Conservation (phyloP, 2,797 vertebrate genomes). For the Adrianichthys oophorus region DNA sequence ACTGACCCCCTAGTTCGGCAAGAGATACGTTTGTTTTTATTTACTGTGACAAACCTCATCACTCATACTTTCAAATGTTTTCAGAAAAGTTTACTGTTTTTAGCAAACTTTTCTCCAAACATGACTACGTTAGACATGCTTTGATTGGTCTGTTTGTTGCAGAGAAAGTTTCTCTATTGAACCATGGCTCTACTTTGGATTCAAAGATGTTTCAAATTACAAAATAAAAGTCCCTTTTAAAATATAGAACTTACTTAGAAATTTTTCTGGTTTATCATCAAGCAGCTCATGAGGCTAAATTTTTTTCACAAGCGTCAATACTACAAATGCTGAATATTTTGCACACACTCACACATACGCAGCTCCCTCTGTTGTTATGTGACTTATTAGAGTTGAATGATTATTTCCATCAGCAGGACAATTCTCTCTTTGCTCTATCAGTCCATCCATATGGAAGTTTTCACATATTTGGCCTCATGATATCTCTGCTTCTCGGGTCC, state of each 20-base stretch:
- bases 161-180: no score
- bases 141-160: not conserved
- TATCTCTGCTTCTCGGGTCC: conserved; percentile 10
- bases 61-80: conserved; percentile 14
- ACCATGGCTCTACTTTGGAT: no score
- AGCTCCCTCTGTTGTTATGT: not conserved
- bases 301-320: not conserved
- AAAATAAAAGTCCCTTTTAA: no score
- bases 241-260: no score
- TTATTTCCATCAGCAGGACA: conserved; percentile 4
- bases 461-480: conserved; percentile 17
- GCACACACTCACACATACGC: not conserved
- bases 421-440: not conserved
- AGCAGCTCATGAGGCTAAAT: no score
- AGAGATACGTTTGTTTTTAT: conserved; percentile 10
- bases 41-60: conserved; percentile 6
- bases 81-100: not conserved
- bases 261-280: no score
- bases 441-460: conserved; percentile 12
- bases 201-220: no score
- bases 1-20: not conserved
- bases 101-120: not conserved
- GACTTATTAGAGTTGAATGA: conserved; percentile 1
- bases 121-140: not conserved
- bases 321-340: not conserved